Percentiles rank a stretch among this genome's conserved stretches.
Conservation (phyloP, 2,797 vertebrate species). For the Poeciliopsis infans region DNA sequence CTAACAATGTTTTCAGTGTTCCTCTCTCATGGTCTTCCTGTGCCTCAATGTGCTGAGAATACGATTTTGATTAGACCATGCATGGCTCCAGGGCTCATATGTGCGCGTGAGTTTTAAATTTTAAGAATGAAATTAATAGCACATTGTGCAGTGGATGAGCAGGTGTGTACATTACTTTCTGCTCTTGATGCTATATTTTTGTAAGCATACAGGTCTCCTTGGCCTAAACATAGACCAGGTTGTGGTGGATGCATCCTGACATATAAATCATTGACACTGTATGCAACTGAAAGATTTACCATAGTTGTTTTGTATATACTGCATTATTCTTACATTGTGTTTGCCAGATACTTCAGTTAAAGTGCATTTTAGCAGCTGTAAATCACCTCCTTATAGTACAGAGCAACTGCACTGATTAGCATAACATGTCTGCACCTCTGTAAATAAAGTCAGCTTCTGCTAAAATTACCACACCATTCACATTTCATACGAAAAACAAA, state of each 20-base stretch:
- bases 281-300: background rate
- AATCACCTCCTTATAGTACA: conserved; percentile 19
- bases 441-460: background rate
- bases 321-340: conserved; percentile 18
- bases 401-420: conserved; percentile 23
- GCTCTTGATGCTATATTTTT: conserved; percentile 22
- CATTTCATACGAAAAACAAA: background rate
- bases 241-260: background rate
- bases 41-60: conserved; percentile 53
- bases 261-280: background rate
- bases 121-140: conserved; percentile 21
- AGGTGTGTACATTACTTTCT: conserved; percentile 25
- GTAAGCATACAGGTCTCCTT: background rate
- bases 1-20: conserved; percentile 34
- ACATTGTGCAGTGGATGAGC: conserved; percentile 26
- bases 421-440: conserved; percentile 14
- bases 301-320: background rate
- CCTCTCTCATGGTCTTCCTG: conserved; percentile 41
- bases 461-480: background rate
- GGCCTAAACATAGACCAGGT: background rate
- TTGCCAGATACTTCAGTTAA: conserved; percentile 21
- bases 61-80: conserved; percentile 32
- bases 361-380: conserved; percentile 49
- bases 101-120: conserved; percentile 27
- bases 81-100: conserved; percentile 35